Evolutionary conservation across 2,797 vertebrate genomes (phyloP).

Genomic region (Myripristis murdjan): DNA sequence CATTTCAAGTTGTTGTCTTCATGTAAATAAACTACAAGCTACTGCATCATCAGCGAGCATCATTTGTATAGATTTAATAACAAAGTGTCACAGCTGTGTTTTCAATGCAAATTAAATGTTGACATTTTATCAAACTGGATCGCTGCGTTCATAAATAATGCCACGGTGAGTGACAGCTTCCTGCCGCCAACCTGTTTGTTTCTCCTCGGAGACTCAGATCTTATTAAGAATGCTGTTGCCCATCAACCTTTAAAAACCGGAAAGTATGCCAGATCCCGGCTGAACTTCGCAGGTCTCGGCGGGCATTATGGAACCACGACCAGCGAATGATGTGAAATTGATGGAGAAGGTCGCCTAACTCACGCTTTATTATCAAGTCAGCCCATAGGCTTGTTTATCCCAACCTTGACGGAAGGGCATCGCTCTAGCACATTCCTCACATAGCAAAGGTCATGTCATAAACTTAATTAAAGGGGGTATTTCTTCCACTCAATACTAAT

Average conservation of each 20-base stretch:
- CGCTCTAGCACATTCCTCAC: neutral
- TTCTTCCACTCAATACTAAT: conserved; percentile 15
- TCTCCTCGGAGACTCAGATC: conserved; percentile 21
- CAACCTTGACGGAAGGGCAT: conserved; percentile 8
- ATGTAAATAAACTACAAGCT: conserved; percentile 14
- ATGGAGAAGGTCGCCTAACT: neutral
- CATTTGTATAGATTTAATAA: conserved; percentile 61
- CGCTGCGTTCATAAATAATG: conserved; percentile 41
- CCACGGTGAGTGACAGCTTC: conserved; percentile 54
- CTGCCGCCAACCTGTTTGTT: conserved; percentile 49
- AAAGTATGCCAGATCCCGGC: conserved; percentile 2
- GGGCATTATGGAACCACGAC: conserved; percentile 14
- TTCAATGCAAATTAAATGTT: conserved; percentile 67
- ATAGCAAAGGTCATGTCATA: conserved; percentile 13
- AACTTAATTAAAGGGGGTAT: conserved; percentile 17
- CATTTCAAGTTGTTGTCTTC: conserved; percentile 38
- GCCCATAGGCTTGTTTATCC: conserved; percentile 3
- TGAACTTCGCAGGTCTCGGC: neutral
- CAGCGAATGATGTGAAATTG: conserved; percentile 8
- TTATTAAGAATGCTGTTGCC: conserved; percentile 37
- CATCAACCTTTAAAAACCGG: conserved; percentile 41
- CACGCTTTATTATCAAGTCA: neutral
- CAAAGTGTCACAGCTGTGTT: conserved; percentile 55
- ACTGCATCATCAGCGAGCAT: conserved; percentile 7
- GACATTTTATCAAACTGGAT: conserved; percentile 63